Conservation (phyloP, 2,113 vertebrate genomes). For the Vulpes ferrilata region DNA sequence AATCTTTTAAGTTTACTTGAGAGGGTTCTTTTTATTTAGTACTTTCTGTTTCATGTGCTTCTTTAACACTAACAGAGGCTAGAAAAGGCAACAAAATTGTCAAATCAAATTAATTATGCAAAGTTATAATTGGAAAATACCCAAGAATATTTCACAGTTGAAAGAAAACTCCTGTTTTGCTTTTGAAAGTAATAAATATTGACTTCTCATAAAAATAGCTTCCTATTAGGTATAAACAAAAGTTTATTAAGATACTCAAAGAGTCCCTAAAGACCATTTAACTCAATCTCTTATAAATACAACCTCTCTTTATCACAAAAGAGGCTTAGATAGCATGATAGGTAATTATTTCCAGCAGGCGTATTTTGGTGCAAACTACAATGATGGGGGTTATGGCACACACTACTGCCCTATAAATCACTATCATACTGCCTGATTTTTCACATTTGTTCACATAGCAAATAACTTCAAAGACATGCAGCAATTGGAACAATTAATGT, state of each 20-base stretch:
- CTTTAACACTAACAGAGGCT: background rate
- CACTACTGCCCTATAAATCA: background rate
- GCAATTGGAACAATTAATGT: background rate
- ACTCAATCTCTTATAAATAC: background rate
- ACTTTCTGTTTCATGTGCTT: background rate
- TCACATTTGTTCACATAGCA: background rate
- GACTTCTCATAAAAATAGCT: background rate
- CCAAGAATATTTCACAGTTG: background rate
- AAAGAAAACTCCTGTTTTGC: background rate
- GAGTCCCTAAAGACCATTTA: background rate
- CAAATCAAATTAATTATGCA: background rate
- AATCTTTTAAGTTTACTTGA: background rate
- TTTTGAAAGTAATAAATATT: background rate
- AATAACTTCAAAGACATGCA: background rate
- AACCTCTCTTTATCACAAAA: background rate
- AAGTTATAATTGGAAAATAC: background rate
- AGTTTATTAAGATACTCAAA: background rate
- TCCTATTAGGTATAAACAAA: background rate
- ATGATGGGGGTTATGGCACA: fast-evolving
- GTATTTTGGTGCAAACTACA: background rate
- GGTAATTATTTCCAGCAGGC: background rate
- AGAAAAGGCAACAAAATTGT: background rate
- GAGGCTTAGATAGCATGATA: background rate
- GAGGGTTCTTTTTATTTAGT: background rate
- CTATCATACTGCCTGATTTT: background rate